These are phyloP conservation scores for Alviniconcha strummeri DNA, from an alignment of 2,888 invertebrate species.

Conservation along the genomic window DNA sequence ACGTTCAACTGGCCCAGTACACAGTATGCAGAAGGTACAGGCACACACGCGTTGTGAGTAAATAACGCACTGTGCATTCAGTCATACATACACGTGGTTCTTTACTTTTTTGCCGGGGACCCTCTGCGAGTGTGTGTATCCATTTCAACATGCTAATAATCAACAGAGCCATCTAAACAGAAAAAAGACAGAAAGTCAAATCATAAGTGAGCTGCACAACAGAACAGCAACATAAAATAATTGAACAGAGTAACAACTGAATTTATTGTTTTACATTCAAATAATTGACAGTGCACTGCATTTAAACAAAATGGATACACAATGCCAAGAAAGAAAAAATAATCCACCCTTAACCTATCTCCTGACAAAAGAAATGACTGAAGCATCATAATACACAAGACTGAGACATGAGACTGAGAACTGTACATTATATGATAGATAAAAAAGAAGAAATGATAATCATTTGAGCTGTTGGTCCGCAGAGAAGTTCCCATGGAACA, in stretches of 20 bases:
- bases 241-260: not conserved
- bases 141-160: conserved; percentile 36
- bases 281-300: not conserved
- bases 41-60: conserved; percentile 7
- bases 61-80: conserved; percentile 16
- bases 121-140: conserved; percentile 25
- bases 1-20: conserved; percentile 12
- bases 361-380: too few species aligned
- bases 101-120: conserved; percentile 27
- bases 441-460: too few species aligned
- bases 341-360: too few species aligned
- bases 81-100: conserved; percentile 28
- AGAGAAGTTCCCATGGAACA: too few species aligned
- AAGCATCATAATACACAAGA: too few species aligned
- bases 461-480: too few species aligned
- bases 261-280: not conserved
- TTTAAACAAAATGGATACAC: not conserved
- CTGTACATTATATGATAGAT: too few species aligned
- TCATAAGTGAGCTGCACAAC: too few species aligned
- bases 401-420: too few species aligned
- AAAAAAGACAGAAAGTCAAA: conserved; percentile 6
- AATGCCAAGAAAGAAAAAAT: too few species aligned
- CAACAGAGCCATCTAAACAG: conserved; percentile 34
- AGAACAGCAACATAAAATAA: too few species aligned
- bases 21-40: conserved; percentile 15